Evolutionary conservation across 2,888 invertebrate species (phyloP).

Genomic region (Ormia ochracea): DNA sequence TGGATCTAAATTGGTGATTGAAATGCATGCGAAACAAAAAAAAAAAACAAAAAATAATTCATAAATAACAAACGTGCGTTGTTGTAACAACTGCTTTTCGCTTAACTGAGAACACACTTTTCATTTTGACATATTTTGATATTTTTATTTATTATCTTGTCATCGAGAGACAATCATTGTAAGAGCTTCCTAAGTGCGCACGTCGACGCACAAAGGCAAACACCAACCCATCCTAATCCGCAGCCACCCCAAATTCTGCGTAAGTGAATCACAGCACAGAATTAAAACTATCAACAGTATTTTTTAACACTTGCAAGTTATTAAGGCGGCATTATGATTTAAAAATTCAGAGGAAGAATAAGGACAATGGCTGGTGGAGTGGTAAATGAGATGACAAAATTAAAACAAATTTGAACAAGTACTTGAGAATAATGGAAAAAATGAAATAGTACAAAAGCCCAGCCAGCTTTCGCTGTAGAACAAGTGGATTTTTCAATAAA

Average conservation of each 20-base stretch:
- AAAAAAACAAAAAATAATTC: neutral
- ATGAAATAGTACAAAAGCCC: constrained; percentile 53
- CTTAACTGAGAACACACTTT: constrained; percentile 65
- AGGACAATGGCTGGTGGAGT: constrained; percentile 21
- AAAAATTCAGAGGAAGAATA: neutral
- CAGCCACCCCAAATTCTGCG: constrained; percentile 23
- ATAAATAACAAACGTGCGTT: no score
- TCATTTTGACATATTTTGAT: constrained; percentile 74
- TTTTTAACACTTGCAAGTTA: constrained; percentile 57
- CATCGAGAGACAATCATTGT: constrained; percentile 63
- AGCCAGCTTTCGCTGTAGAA: constrained; percentile 41
- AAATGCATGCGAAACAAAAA: neutral
- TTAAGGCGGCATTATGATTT: constrained; percentile 47
- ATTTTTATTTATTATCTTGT: constrained; percentile 75
- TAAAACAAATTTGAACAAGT: constrained; percentile 54
- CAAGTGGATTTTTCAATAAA: constrained; percentile 67
- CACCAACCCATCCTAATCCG: constrained; percentile 37
- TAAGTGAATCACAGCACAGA: constrained; percentile 24
- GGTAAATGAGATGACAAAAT: constrained; percentile 28
- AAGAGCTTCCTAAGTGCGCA: constrained; percentile 64
- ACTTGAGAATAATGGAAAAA: constrained; percentile 47
- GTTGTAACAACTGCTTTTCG: constrained; percentile 44
- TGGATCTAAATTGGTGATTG: no score
- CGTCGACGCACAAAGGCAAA: constrained; percentile 1
- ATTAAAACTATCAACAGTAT: constrained; percentile 53